A percentile compares a stretch with the other conserved stretches of the same genome.
Conservation (phyloP, 2,888 invertebrate genomes). For the Dione vanillae region DNA sequence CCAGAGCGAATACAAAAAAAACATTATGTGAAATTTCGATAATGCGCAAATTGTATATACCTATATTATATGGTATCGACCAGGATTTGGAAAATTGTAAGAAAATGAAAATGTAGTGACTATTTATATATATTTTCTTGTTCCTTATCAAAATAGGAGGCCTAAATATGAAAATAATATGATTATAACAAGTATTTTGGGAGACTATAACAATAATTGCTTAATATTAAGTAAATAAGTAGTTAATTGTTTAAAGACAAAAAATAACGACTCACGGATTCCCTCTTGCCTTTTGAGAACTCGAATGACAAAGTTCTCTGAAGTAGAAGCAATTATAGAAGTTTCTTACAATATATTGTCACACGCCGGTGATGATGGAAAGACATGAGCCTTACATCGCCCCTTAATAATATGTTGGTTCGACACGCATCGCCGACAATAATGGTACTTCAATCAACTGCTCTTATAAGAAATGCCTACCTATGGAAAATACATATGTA, state of each 20-base stretch:
- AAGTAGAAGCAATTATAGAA: constrained; percentile 65
- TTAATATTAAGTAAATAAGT: neutral
- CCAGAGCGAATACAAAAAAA: too few relatives aligned
- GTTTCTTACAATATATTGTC: constrained; percentile 65
- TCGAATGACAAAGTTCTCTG: constrained; percentile 49
- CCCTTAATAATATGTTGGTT: constrained; percentile 64
- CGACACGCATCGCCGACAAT: constrained; percentile 66
- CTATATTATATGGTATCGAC: too few relatives aligned
- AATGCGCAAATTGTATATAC: too few relatives aligned
- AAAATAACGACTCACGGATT: neutral
- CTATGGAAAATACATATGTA: constrained; percentile 45
- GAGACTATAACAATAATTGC: neutral
- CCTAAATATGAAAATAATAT: neutral
- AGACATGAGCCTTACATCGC: constrained; percentile 52
- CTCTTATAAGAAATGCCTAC: constrained; percentile 66
- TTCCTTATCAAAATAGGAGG: neutral
- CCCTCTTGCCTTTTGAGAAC: constrained; percentile 24
- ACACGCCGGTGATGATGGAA: constrained; percentile 50
- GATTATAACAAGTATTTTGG: neutral
- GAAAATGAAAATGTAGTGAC: too few relatives aligned
- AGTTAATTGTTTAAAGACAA: neutral
- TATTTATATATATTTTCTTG: too few relatives aligned
- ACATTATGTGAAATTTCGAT: too few relatives aligned
- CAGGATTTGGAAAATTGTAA: too few relatives aligned
- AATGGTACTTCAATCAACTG: constrained; percentile 49